Conservation (phyloP, 2,888 invertebrate genomes). For the Carpatolechia fugitivella region DNA sequence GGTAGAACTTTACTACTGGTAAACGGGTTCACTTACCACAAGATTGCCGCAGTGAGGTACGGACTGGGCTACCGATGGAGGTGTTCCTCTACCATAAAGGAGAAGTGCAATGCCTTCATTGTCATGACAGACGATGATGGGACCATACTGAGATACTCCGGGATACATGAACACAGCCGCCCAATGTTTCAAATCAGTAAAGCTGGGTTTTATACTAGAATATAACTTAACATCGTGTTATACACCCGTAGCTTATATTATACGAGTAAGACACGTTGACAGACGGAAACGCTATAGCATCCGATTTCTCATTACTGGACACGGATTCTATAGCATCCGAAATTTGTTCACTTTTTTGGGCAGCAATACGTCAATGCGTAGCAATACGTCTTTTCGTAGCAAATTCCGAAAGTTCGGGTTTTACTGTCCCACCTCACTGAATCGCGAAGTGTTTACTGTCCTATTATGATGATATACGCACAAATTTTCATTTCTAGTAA, state of each 20-base stretch:
- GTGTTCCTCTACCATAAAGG: conserved; percentile 25
- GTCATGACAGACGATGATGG: not conserved
- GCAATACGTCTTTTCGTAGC: no score
- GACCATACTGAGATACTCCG: not conserved
- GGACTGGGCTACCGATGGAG: conserved; percentile 17
- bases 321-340: no score
- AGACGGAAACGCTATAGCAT: no score
- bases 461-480: no score
- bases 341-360: no score
- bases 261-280: not conserved
- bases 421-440: no score
- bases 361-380: no score
- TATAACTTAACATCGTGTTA: not conserved
- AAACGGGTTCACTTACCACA: conserved; percentile 29
- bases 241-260: not conserved
- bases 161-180: not conserved
- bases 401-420: no score
- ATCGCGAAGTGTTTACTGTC: no score
- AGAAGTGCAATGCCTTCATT: not conserved
- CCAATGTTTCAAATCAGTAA: not conserved
- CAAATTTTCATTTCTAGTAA: no score
- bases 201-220: not conserved
- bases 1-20: conserved; percentile 27
- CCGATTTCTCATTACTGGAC: no score
- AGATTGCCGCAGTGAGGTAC: conserved; percentile 1